Evolutionary conservation across 2,113 vertebrate species (phyloP).

Genomic region (Nothoprocta perdicaria): DNA sequence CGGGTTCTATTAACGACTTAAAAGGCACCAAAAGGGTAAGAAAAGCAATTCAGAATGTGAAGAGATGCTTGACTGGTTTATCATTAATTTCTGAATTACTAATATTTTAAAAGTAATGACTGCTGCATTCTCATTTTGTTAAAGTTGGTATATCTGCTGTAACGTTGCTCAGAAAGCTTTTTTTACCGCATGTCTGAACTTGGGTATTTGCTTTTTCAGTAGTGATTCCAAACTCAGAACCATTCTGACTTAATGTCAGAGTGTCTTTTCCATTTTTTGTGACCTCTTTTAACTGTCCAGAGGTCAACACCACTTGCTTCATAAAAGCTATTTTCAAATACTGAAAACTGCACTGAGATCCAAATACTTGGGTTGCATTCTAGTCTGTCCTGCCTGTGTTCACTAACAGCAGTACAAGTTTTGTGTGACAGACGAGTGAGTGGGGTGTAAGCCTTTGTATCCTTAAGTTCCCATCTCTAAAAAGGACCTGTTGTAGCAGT

Average conservation of each 20-base stretch:
- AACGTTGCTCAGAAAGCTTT: not conserved
- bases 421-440: not conserved
- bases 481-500: not conserved
- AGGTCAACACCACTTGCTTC: not conserved
- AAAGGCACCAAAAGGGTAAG: constrained; percentile 87
- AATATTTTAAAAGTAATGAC: not conserved
- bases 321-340: not conserved
- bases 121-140: not conserved
- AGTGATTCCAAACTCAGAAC: not conserved
- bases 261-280: not conserved
- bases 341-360: not conserved
- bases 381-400: not conserved
- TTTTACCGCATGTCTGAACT: not conserved
- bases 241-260: not conserved
- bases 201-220: not conserved
- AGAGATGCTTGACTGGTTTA: not conserved
- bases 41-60: not conserved
- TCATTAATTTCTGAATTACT: not conserved
- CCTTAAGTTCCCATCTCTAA: not conserved
- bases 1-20: constrained; percentile 83
- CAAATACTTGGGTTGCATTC: not conserved
- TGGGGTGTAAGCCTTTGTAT: not conserved
- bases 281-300: not conserved
- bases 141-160: not conserved
- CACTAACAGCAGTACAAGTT: not conserved